Conservation (phyloP, 2,888 invertebrate species). For the Oxyteleia sp. region DNA sequence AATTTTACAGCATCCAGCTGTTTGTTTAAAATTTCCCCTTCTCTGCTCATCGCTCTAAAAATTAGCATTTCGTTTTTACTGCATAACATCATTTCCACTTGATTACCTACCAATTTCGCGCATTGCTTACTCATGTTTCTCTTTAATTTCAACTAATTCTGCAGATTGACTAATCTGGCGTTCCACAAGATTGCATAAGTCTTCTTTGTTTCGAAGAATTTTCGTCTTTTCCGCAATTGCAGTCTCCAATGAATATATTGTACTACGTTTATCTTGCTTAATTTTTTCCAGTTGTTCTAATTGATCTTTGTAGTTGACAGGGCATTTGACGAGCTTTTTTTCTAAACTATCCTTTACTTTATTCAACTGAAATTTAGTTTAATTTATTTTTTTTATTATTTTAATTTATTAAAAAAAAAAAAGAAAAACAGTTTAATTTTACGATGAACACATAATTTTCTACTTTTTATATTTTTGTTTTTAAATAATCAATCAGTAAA, state of each 20-base stretch:
- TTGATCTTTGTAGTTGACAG: constrained; percentile 29
- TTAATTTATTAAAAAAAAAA: no score
- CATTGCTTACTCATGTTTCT: constrained; percentile 24
- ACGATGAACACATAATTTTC: no score
- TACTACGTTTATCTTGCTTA: constrained; percentile 13
- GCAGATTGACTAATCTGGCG: constrained; percentile 9
- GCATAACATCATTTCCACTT: not conserved
- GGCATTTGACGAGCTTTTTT: constrained; percentile 9
- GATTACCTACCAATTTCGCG: no score
- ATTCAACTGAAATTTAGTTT: constrained; percentile 48
- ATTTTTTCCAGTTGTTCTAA: constrained; percentile 25
- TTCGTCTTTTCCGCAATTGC: constrained; percentile 16
- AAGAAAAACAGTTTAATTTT: no score
- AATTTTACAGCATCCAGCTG: not conserved
- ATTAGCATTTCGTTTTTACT: not conserved
- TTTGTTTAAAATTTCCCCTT: constrained; percentile 4
- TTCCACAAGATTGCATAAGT: constrained; percentile 4
- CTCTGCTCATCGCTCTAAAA: not conserved
- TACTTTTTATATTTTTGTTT: no score
- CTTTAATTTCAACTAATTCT: constrained; percentile 12
- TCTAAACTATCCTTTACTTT: constrained; percentile 19
- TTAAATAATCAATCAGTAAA: no score
- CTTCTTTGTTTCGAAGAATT: constrained; percentile 9
- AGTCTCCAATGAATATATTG: constrained; percentile 16
- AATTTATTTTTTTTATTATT: no score